Base-by-base conservation (phyloP, 2,797 vertebrate genomes). In the Scarus forsteni region DNA sequence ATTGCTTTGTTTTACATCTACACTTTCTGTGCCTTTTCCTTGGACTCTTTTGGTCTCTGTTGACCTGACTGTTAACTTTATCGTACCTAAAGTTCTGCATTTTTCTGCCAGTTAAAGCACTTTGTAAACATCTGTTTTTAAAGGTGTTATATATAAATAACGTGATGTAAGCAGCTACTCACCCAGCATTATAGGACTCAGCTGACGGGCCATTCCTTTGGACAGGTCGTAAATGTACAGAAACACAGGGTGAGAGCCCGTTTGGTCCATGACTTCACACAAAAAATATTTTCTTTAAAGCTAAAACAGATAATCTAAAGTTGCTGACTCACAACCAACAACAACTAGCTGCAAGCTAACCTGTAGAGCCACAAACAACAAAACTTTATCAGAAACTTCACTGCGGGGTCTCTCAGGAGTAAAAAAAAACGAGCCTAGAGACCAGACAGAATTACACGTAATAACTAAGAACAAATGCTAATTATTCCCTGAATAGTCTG, bases 151-250 rank as follows among this genome's bases (percentile, higher is more conserved):
- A 27, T 27, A 27, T 27, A 27, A 27, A 27, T 27, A 27, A 27
- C 27, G 27, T 27, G 2, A 27, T 27, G 27, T 27, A 27, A 18
- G 18, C 16, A 42, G 8, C 2, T 40, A 85, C 94, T 95, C 90
- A 98, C 96, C 96, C 7, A 98, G 88, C 96, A 98, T 95, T 73
- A 95, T 73, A 58, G 94, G 93, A 83, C 97, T 97, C 61, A 98
- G 93, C 83, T 96, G 94, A 40, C 96, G 95, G 54, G 96, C 97
- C 94, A 97, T 94, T 83, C 97, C 97, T 89, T 91, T 95, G 74
- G 97, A 97, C 76, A 98, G 82, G 89, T 98, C 97, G 90, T 98
- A 98, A 65, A 98, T 91, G 77, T 96, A 97, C 35, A 98, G 94
- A 81, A 95, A 95, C 76, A 97, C 97, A 2, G 94, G 87, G 67